Evolutionary conservation across 2,113 vertebrate genomes (phyloP).

Genomic region (Calidris pugnax): DNA sequence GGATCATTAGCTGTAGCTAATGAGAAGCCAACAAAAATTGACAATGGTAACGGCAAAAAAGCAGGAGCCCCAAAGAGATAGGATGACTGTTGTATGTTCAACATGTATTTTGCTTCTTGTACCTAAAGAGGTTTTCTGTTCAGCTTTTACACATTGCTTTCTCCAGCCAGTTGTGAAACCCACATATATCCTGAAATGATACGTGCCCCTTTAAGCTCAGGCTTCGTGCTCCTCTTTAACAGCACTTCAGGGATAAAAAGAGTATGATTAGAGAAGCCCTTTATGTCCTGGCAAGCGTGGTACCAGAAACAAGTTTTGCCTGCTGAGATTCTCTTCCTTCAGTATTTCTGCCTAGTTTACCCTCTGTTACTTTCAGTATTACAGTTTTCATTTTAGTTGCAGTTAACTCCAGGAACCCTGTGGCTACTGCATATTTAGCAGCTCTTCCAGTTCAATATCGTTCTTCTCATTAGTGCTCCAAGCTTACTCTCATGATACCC

Average conservation of each 20-base stretch:
- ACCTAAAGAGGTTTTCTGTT: neutral
- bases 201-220: neutral
- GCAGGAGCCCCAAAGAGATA: neutral
- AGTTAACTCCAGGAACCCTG: constrained; percentile 60
- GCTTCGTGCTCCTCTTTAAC: neutral
- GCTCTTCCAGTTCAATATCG: constrained; percentile 63
- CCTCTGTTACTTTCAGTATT: constrained; percentile 7
- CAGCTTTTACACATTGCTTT: neutral
- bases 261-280: constrained; percentile 7
- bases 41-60: neutral
- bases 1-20: neutral
- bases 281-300: constrained; percentile 16
- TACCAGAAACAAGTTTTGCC: constrained; percentile 46
- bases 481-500: constrained; percentile 63
- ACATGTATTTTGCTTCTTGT: neutral
- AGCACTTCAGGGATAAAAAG: constrained; percentile 28
- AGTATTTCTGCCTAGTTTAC: constrained; percentile 46
- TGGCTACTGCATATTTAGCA: constrained; percentile 68
- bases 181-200: neutral
- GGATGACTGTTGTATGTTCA: neutral
- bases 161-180: neutral
- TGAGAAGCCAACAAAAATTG: neutral
- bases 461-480: constrained; percentile 64
- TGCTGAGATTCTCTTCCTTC: constrained; percentile 48
- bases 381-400: constrained; percentile 40